Base-by-base conservation (phyloP, 2,797 vertebrate species). In the Cetoscarus ocellatus region DNA sequence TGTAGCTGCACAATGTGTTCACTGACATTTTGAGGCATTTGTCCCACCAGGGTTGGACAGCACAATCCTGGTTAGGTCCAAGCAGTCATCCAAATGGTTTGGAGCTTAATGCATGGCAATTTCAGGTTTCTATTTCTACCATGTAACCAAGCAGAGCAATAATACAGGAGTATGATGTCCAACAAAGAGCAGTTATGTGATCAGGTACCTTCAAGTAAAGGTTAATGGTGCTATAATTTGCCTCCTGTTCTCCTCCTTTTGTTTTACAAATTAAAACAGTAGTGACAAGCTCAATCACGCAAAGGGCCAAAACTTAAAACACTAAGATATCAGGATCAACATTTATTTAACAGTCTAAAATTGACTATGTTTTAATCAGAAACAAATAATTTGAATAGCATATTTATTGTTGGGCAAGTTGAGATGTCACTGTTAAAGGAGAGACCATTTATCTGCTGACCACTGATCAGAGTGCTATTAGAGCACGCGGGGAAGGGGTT, bases 21-120 rank as follows among this genome's bases (percentile, higher is more conserved):
- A 43, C 61, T 88, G 83, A 82, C 88, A 88, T 90, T 86, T 73
- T 55, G 47, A 81, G 60, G 53, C 36, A 75, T 83, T 86, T 80
- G 70, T 86, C 73, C 57, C 57, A 77, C 52, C 67, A 73, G 56
- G 50, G 45, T 67, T 67, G 67, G 67, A 75, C 75, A 70, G 57
- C 10, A 1, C 67, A 80, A 86, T 77, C 52, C 67, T 75, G 81
- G 67, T 49, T 61, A 43, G 48, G 51, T 74, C n/a, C 59, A 79
- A 73, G 61, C 56, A 84, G 54, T 59, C 68, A 83, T 77, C 64
- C 73, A 49, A 84, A 84, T 70, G 75, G 74, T 61, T 76, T 60
- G 73, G 47, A 75, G 82, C 70, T 43, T 83, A 71, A 75, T 64
- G 65, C 40, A 8, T 0, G 3, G 60, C 59, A 58, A 73, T 81